Evolutionary conservation across 2,113 vertebrate genomes (phyloP).

Genomic region (Grus americana): DNA sequence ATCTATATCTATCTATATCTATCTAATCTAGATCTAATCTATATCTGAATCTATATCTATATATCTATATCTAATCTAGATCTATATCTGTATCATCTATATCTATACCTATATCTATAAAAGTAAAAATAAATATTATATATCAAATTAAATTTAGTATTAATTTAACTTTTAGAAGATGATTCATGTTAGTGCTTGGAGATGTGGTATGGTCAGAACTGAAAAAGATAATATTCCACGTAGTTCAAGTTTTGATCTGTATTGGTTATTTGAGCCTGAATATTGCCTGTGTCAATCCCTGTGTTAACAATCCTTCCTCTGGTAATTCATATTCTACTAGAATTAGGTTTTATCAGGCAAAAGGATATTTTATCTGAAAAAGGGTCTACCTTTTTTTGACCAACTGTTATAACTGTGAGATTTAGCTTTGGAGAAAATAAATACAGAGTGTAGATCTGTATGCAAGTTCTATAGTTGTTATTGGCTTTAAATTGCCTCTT

Average conservation of each 20-base stretch:
- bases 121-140: neutral
- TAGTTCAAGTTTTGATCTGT: neutral
- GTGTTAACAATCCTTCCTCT: neutral
- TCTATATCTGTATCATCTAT: too few relatives aligned
- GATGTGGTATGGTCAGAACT: neutral
- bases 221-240: neutral
- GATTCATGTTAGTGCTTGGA: neutral
- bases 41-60: too few relatives aligned
- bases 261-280: neutral
- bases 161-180: neutral
- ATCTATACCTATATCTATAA: too few relatives aligned
- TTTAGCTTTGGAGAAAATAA: neutral
- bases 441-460: neutral
- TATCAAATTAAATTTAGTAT: neutral
- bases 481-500: neutral
- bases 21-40: too few relatives aligned
- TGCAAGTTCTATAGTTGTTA: neutral
- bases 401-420: neutral
- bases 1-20: too few relatives aligned
- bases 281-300: neutral
- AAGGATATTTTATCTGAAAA: neutral
- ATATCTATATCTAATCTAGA: too few relatives aligned
- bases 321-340: neutral
- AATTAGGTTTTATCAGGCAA: neutral
- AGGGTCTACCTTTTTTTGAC: neutral